Evolutionary conservation across 2,113 vertebrate genomes (phyloP).

Genomic region (Forbesichthys agassizii): DNA sequence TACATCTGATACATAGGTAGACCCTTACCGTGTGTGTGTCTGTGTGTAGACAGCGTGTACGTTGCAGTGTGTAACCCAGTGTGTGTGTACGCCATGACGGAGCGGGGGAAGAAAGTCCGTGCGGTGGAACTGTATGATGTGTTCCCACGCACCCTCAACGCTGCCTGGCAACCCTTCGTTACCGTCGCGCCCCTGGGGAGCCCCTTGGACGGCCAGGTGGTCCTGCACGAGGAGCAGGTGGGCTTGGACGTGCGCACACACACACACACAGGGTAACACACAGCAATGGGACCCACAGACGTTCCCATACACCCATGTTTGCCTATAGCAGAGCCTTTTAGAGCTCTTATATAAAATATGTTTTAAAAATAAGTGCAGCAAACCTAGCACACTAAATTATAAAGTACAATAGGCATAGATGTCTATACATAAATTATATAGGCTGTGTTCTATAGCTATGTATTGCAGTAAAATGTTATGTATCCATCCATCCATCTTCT

Average conservation of each 20-base stretch:
- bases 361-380: too few species aligned
- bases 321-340: too few species aligned
- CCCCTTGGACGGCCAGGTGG: constrained; percentile 88
- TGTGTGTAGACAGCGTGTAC: constrained; percentile 76
- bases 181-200: constrained; percentile 85
- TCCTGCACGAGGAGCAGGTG: constrained; percentile 96
- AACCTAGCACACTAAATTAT: too few species aligned
- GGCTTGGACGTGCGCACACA: background rate
- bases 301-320: too few species aligned
- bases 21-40: too few species aligned
- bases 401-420: too few species aligned
- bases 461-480: too few species aligned
- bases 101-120: constrained; percentile 73
- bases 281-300: background rate
- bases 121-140: constrained; percentile 87
- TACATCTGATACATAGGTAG: too few species aligned
- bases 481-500: too few species aligned
- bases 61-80: constrained; percentile 91
- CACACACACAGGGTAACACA: background rate
- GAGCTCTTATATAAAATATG: too few species aligned
- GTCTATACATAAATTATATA: too few species aligned
- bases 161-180: constrained; percentile 90
- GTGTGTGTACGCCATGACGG: constrained; percentile 85
- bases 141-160: constrained; percentile 86
- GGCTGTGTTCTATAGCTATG: too few species aligned